phyloP scores from a whole-genome alignment of 2,888 invertebrate species.

The Ornithoptera alexandrae region DNA sequence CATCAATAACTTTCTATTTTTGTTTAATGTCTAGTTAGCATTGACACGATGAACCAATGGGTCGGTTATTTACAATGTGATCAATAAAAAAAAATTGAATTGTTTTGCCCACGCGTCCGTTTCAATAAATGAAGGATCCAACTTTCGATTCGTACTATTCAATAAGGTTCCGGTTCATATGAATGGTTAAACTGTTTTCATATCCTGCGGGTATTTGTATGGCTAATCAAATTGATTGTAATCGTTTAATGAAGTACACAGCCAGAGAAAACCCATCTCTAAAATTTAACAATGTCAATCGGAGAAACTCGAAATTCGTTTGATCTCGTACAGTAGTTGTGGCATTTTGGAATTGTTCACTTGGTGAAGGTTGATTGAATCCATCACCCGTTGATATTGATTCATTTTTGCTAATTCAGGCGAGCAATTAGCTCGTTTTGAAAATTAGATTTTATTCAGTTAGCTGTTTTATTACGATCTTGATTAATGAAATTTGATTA shows the following conservation, averaged over 20 bases:
- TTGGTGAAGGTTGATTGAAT: slow-evolving; percentile 18
- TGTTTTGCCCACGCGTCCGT: slow-evolving; percentile 29
- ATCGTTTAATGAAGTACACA: slow-evolving; percentile 4
- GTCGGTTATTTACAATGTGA: slow-evolving; percentile 31
- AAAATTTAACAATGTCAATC: background rate
- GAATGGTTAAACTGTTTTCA: slow-evolving; percentile 25
- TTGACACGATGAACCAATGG: slow-evolving; percentile 32
- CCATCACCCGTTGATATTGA: slow-evolving; percentile 20
- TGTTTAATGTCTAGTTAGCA: slow-evolving; percentile 45
- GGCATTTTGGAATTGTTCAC: slow-evolving; percentile 8
- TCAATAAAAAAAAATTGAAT: slow-evolving; percentile 33
- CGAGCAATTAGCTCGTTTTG: slow-evolving; percentile 33
- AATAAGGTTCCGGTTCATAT: slow-evolving; percentile 14
- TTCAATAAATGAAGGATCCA: slow-evolving; percentile 16
- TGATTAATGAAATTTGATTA: slow-evolving; percentile 3
- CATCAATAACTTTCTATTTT: slow-evolving; percentile 39
- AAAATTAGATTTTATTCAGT: slow-evolving; percentile 33
- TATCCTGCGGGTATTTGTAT: slow-evolving; percentile 29
- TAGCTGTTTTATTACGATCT: slow-evolving; percentile 15
- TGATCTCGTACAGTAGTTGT: background rate
- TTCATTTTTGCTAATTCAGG: slow-evolving; percentile 23
- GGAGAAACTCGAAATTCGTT: slow-evolving; percentile 1
- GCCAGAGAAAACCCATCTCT: slow-evolving; percentile 9
- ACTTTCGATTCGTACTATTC: slow-evolving; percentile 26
- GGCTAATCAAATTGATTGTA: slow-evolving; percentile 28